Evolutionary conservation across 2,113 vertebrate genomes (phyloP).

Genomic region (Cacatua alba): DNA sequence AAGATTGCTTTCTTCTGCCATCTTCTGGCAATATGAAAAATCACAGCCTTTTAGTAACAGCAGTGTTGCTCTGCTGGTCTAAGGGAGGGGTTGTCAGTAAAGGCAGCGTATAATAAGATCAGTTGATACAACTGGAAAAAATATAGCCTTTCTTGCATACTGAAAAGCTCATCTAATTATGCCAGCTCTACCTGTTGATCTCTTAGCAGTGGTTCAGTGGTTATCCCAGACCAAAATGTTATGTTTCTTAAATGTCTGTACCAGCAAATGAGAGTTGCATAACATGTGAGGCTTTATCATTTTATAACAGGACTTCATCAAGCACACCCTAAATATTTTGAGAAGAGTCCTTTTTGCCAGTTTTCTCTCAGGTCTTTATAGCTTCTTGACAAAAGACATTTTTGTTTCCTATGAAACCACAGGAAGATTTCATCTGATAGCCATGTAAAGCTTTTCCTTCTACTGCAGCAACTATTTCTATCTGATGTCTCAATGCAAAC

Average conservation of each 20-base stretch:
- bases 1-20: slow-evolving; percentile 60
- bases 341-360: neutral
- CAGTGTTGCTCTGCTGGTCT: neutral
- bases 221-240: neutral
- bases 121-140: neutral
- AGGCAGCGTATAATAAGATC: neutral
- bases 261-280: neutral
- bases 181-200: neutral
- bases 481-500: neutral
- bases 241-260: neutral
- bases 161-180: neutral
- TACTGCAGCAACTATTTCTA: neutral
- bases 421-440: neutral
- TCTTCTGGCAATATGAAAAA: slow-evolving; percentile 42
- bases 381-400: neutral
- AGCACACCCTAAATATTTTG: neutral
- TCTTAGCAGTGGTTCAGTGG: neutral
- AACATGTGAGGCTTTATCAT: neutral
- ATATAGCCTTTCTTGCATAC: neutral
- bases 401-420: neutral
- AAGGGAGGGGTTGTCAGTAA: neutral
- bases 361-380: neutral
- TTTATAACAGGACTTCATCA: neutral
- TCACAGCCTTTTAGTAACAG: neutral
- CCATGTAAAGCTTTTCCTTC: neutral